Base-by-base conservation (phyloP, 2,113 vertebrate genomes). In the Anolis carolinensis region DNA sequence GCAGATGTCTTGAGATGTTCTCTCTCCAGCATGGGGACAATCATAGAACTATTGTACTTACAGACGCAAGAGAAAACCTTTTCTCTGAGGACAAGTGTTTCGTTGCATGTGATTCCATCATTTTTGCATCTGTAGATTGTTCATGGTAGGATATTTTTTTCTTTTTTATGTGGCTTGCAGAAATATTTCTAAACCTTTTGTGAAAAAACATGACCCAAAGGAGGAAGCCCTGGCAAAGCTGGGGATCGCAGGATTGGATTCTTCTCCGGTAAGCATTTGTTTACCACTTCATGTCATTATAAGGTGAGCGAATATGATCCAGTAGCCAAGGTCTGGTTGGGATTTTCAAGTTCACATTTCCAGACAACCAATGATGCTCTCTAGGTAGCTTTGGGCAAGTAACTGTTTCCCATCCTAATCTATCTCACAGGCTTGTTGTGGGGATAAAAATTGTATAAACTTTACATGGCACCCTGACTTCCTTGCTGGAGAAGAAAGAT, bases 141-240 rank as follows among this genome's bases (percentile, higher is more conserved):
- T 25, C 14, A 23, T 30, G 20, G 65, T 4, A 50, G 27, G 8
- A 11, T 34, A 34, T 74, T 25, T 23, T 5, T 27, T 30, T 44
- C 13, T 44, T 81, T 79, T 30, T 27, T 18, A 7, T 75, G 89
- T 86, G 18, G 36, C 84, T 93, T 92, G 79, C 92, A 97, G 97
- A 92, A 92, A 80, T 89, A 30, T 92, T 18, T 0, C 78, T 34
- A 97, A 94, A 63, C 86, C 91, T 0, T 98, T 99, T 89, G 0
- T 95, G 4, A 99, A 97, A 95, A 98, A 96, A 91, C 96, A 73
- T 0, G 95, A 98, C 86, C 98, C 98, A 10, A 99, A 99, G 94
- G 93, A 98, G 2, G 98, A 99, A 90, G 98, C 99, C 77, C 93
- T 99, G 93, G 97, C 97, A 76, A 98, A 98, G 92, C 95, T 99